Base-by-base conservation (phyloP, 2,888 invertebrate species). In the Heliconius charithonia region DNA sequence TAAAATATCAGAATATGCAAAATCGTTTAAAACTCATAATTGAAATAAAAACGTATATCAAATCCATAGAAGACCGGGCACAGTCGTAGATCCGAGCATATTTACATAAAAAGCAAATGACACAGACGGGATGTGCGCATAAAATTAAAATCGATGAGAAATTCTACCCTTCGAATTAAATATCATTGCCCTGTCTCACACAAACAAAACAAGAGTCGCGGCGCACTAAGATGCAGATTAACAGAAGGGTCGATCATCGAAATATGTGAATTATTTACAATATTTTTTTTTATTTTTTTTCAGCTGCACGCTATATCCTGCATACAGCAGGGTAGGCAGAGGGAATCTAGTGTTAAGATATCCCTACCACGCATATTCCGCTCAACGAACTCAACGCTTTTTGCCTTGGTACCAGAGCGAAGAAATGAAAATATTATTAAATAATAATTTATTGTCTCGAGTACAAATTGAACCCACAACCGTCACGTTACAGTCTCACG, bases 31-130 rank as follows among this genome's bases (percentile, higher is more conserved):
- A 89, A 88, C 85, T 87, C 87, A 89, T 89, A 87, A 89, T 87
- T 89, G 89, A 89, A 90, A 90, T 81, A 85, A 87, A 85, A 88
- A 88, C 88, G 88, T 86, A 88, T 90, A 89, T 79, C 89, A 90
- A 91, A 91, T 89, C 89, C 86, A 86, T 85, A 88, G 92, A 90
- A 89, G 87, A 69, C 41, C 67, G 3, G 13, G 90, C 90, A 90
- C 88, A 91, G 89, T 89, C 89, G 92, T 88, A 92, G 92, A 90
- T 83, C 92, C 88, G 88, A 85, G 86, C 88, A 89, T 93, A 95
- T 95, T 95, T 93, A 94, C 94, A 95, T 95, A 94, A 94, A 94
- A 95, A 94, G 92, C 93, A 93, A 93, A 95, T 94, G 94, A 92
- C 88, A 89, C 91, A 86, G 94, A 94, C 91, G 93, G 91, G 93